Evolutionary conservation across 2,888 invertebrate species (phyloP), one percentile per base, ranked within the genome.

Genomic region (Chloroclystis v-ata): DNA sequence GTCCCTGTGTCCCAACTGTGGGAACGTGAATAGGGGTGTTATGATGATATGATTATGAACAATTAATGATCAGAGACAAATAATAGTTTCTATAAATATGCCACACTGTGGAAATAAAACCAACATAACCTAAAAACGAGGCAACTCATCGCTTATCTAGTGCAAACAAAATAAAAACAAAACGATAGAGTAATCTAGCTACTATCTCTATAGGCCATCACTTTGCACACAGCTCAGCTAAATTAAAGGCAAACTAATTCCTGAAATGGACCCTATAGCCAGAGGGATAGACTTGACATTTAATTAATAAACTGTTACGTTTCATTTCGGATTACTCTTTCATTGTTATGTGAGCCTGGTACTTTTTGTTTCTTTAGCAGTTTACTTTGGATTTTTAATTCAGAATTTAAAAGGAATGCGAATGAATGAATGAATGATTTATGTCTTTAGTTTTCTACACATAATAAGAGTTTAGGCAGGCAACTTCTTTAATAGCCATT

Each of bases 211-310:
- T 37, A 9, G 39, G 29, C 33, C 28, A 42, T 6, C 24, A 28
- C 37, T 46, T 67, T 63, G 65, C 67, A 60, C 57, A 52, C 64
- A 72, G 75, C 75, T 82, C 69, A 69, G 67, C 71, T 67, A 78
- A 79, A 83, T 83, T 76, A 77, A 84, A 84, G 76, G 78, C 79
- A 82, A 83, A 84, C 84, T 81, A 78, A 83, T 82, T 77, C 72
- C 56, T 61, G 60, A 74, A 82, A 81, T 78, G 77, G 78, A 43
- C 47, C 44, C 46, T 49, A 3, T 33, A 16, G 43, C 47, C 42
- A 45, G 47, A 42, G 49, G 49, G 41, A 49, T 40, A 32, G 44
- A 42, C 51, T 53, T 43, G 52, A 37, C 45, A 48, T 56, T 56
- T 61, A 59, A 63, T 63, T 60, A 61, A 60, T 63, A 60, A 48